These are phyloP conservation scores for Dicroscelio sp. DNA, from an alignment of 2,888 invertebrate species.

Conservation along the genomic window DNA sequence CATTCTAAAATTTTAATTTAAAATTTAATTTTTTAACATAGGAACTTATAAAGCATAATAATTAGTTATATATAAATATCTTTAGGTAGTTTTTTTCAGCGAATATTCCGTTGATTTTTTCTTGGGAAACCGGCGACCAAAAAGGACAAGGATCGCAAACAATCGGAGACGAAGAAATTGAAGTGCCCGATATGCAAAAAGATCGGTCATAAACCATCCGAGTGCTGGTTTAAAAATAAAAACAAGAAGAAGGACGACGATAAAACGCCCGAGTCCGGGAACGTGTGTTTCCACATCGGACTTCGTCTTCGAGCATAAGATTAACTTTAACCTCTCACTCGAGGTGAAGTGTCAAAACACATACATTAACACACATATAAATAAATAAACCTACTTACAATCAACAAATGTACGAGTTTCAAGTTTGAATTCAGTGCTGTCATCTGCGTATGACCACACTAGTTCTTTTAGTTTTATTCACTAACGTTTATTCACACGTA, in stretches of 20 bases:
- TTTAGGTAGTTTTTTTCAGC: too few species aligned
- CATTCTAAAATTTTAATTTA: too few species aligned
- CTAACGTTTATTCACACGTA: too few species aligned
- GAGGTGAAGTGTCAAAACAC: conserved; percentile 15
- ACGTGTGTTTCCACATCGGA: conserved; percentile 20
- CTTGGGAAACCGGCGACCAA: background rate
- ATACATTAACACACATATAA: background rate
- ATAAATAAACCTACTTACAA: background rate
- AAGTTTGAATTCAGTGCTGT: background rate
- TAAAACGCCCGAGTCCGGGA: conserved; percentile 9
- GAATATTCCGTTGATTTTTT: too few species aligned
- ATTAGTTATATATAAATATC: too few species aligned
- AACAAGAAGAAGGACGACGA: background rate
- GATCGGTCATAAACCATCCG: conserved; percentile 11
- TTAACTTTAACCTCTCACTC: conserved; percentile 11
- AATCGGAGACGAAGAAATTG: background rate
- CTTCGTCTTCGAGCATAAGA: background rate
- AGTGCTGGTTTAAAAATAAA: background rate
- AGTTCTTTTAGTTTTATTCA: background rate
- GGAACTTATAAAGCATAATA: too few species aligned
- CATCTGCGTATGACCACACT: background rate
- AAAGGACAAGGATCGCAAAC: background rate
- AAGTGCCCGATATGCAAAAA: conserved; percentile 8
- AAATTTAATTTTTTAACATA: too few species aligned
- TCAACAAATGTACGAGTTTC: background rate